Percentiles rank a stretch among this genome's conserved stretches.
phyloP scores from a whole-genome alignment of 2,113 vertebrate genomes.

The Heterochromis multidens region DNA sequence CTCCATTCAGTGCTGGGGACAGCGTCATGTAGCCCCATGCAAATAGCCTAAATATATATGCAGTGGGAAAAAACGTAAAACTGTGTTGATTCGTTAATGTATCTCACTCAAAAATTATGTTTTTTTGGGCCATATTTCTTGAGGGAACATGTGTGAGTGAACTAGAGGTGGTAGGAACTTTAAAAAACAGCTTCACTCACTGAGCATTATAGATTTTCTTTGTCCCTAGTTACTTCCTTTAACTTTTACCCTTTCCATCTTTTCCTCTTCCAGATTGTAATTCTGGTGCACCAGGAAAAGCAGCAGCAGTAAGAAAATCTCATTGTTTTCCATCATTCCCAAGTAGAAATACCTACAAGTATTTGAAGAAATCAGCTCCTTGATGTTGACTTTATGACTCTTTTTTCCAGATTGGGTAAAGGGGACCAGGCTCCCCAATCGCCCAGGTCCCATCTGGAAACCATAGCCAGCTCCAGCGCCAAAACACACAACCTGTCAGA shows the following conservation, averaged over 20 bases:
- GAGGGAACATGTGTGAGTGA: too few species aligned
- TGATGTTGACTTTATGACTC: not conserved
- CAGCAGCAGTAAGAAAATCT: conserved; percentile 82
- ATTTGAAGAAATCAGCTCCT: not conserved
- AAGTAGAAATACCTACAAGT: not conserved
- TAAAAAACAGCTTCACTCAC: too few species aligned
- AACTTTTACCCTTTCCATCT: not conserved
- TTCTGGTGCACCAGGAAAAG: conserved; percentile 88
- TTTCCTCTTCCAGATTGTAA: conserved; percentile 76
- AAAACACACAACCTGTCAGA: conserved; percentile 87
- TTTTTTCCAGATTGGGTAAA: conserved; percentile 87
- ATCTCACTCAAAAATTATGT: too few species aligned
- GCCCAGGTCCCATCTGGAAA: conserved; percentile 83
- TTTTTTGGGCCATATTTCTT: too few species aligned
- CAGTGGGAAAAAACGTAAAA: not conserved
- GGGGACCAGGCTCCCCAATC: conserved; percentile 87
- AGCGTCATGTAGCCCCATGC: not conserved
- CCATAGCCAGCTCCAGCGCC: conserved; percentile 80
- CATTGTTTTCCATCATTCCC: not conserved
- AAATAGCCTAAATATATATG: not conserved
- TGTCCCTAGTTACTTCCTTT: too few species aligned
- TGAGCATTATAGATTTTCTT: too few species aligned
- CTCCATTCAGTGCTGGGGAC: not conserved
- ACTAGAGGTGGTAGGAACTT: too few species aligned
- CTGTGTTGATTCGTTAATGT: not conserved